Evolutionary conservation across 2,113 vertebrate species (phyloP).

Genomic region (Saccopteryx leptura): DNA sequence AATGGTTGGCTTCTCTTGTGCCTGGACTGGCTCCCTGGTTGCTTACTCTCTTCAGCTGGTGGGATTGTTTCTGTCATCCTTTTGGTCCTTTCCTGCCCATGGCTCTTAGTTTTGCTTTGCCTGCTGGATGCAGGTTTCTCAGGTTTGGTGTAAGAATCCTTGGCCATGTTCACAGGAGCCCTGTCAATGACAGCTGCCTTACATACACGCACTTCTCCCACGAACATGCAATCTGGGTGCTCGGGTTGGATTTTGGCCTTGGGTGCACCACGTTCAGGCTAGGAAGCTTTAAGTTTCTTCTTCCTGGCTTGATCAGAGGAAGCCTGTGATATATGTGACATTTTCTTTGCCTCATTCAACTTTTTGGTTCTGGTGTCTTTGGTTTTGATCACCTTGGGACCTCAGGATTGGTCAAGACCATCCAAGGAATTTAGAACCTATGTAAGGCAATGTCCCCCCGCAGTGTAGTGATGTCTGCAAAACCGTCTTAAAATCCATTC

Average conservation of each 20-base stretch:
- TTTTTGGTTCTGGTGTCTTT: neutral
- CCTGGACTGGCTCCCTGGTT: neutral
- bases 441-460: neutral
- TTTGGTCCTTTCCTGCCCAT: neutral
- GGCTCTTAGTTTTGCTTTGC: neutral
- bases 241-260: neutral
- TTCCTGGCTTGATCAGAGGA: neutral
- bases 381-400: neutral
- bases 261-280: neutral
- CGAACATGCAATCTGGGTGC: neutral
- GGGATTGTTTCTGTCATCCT: neutral
- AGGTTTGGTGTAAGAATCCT: neutral
- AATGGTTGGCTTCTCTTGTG: constrained; percentile 42
- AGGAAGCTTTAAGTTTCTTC: neutral
- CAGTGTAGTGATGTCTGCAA: neutral
- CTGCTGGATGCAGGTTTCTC: neutral
- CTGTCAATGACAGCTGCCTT: neutral
- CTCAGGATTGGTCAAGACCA: neutral
- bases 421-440: neutral
- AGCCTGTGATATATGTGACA: accelerated
- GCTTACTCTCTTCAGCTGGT: neutral
- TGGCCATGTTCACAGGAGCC: neutral
- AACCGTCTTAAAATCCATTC: neutral
- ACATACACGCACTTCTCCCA: neutral
- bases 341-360: neutral